phyloP scores from a whole-genome alignment of 2,113 vertebrate genomes.

The Siniperca chuatsi region DNA sequence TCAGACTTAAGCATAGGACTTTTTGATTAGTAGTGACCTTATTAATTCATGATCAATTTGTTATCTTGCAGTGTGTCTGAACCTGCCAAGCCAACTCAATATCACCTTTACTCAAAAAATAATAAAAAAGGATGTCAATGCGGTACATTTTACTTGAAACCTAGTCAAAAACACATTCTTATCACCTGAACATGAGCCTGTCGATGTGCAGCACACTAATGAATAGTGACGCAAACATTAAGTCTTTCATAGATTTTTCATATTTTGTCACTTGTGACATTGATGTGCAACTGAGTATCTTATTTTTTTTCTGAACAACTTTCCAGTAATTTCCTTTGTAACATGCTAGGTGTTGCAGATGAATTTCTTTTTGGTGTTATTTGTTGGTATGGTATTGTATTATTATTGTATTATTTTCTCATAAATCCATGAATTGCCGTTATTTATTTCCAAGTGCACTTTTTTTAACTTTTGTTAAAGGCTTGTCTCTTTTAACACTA shows the following conservation, averaged over 20 bases:
- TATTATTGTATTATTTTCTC: neutral
- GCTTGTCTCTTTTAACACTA: neutral
- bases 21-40: slow-evolving; percentile 56
- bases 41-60: slow-evolving; percentile 66
- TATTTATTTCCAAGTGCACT: neutral
- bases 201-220: neutral
- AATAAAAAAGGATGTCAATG: slow-evolving; percentile 20
- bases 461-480: neutral
- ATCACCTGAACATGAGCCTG: neutral
- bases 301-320: neutral
- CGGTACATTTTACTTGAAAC: neutral
- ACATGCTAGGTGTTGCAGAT: neutral
- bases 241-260: neutral
- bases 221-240: neutral
- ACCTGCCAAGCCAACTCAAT: slow-evolving; percentile 41
- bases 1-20: slow-evolving; percentile 9
- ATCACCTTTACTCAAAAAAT: slow-evolving; percentile 29
- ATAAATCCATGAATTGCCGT: neutral
- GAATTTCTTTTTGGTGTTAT: neutral
- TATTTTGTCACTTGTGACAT: neutral
- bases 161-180: neutral
- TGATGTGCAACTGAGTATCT: neutral
- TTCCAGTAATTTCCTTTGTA: neutral
- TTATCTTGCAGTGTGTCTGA: slow-evolving; percentile 43
- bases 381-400: neutral